A percentile compares a stretch with the other conserved stretches of the same genome.
These are phyloP conservation scores for Drosophila nr. medialis DNA, from an alignment of 2,888 invertebrate genomes.

Conservation along the genomic window DNA sequence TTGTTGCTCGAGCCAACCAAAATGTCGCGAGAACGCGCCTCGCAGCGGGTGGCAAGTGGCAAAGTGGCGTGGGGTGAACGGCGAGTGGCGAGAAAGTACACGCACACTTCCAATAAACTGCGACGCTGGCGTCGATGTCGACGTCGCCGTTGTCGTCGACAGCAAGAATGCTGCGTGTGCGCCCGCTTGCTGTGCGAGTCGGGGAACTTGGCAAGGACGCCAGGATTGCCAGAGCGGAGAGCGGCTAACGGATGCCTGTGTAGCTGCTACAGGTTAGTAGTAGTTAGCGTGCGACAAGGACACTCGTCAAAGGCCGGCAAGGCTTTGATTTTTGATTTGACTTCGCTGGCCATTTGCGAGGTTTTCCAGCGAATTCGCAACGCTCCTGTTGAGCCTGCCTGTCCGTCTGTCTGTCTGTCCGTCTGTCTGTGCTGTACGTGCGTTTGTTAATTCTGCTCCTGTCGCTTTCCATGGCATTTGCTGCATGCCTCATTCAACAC, in stretches of 20 bases:
- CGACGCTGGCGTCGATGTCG: constrained; percentile 26
- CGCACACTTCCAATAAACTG: constrained; percentile 67
- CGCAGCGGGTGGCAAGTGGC: constrained; percentile 37
- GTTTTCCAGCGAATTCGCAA: constrained; percentile 53
- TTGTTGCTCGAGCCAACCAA: constrained; percentile 64
- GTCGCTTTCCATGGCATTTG: constrained; percentile 65
- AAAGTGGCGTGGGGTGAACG: constrained; percentile 27
- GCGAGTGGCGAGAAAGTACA: constrained; percentile 41
- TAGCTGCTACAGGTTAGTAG: constrained; percentile 57
- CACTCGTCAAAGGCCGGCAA: constrained; percentile 30
- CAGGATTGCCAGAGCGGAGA: constrained; percentile 5
- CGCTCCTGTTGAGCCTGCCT: constrained; percentile 40
- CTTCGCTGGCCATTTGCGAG: constrained; percentile 10
- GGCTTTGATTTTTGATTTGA: constrained; percentile 29
- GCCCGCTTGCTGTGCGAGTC: constrained; percentile 65
- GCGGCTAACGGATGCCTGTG: not conserved
- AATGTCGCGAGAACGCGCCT: constrained; percentile 77
- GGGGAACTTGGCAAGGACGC: constrained; percentile 44
- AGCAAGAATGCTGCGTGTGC: constrained; percentile 54
- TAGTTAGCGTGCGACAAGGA: constrained; percentile 66
- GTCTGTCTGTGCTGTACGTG: not conserved
- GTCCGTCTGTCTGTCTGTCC: not conserved
- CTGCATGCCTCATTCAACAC: constrained; percentile 52
- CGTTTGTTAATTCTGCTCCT: constrained; percentile 6
- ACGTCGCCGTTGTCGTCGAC: constrained; percentile 7